Percentiles rank a stretch among this genome's conserved stretches.
These are phyloP conservation scores for Muscina levida DNA, from an alignment of 2,888 invertebrate genomes.

Conservation along the genomic window DNA sequence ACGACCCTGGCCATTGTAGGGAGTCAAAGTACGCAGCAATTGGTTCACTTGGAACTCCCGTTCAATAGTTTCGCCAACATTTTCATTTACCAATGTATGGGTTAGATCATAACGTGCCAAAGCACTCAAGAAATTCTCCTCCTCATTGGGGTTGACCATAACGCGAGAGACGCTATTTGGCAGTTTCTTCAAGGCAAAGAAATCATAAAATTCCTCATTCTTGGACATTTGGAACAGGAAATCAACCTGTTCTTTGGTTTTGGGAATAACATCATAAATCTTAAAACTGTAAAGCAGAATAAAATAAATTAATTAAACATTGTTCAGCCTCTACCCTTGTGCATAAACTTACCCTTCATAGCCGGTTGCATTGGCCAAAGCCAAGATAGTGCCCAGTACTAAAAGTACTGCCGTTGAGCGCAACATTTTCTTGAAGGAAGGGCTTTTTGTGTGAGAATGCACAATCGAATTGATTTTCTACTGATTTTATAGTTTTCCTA, in stretches of 20 bases:
- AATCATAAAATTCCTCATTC: conserved; percentile 71
- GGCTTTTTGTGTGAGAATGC: not conserved
- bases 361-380: conserved; percentile 49
- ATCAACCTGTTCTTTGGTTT: conserved; percentile 65
- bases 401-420: conserved; percentile 62
- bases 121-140: conserved; percentile 67
- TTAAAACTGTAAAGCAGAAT: conserved; percentile 70
- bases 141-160: conserved; percentile 71
- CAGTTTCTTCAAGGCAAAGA: conserved; percentile 69
- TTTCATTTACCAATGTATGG: conserved; percentile 68
- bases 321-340: too few species aligned
- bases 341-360: conserved; percentile 67
- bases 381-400: conserved; percentile 62
- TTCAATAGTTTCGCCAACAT: conserved; percentile 71
- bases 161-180: conserved; percentile 69
- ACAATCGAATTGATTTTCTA: conserved; percentile 35
- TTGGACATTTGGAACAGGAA: conserved; percentile 67
- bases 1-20: conserved; percentile 71
- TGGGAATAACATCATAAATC: conserved; percentile 71
- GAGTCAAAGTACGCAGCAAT: conserved; percentile 63
- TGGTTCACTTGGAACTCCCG: conserved; percentile 69
- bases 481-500: not conserved
- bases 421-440: conserved; percentile 65
- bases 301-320: not conserved
- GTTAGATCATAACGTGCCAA: conserved; percentile 64